phyloP scores from a whole-genome alignment of 1,140 invertebrate genomes.

The Chelonus insularis region DNA sequence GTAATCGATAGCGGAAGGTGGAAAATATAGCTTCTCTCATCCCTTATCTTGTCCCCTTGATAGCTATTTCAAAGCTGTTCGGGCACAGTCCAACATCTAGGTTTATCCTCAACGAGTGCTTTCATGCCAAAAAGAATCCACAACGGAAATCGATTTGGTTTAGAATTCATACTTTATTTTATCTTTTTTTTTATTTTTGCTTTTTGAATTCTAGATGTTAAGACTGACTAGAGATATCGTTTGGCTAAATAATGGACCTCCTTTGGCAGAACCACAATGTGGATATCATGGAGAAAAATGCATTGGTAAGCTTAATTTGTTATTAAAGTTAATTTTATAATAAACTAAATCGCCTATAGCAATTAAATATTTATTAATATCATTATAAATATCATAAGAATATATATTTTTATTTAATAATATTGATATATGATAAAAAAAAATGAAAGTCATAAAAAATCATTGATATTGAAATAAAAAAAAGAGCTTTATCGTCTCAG shows the following conservation, averaged over 20 bases:
- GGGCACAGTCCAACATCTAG: neutral
- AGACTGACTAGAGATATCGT: constrained; percentile 69
- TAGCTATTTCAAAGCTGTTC: neutral
- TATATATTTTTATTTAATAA: neutral
- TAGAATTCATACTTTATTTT: neutral
- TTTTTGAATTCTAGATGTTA: constrained; percentile 65
- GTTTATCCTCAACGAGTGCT: neutral
- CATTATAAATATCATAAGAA: too few species aligned
- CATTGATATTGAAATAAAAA: too few species aligned
- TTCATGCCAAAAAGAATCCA: neutral
- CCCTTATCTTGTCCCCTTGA: neutral
- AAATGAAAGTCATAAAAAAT: neutral
- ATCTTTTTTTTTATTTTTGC: constrained; percentile 19
- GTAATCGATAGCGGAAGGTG: neutral
- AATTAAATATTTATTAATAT: too few species aligned
- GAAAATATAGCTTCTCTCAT: neutral
- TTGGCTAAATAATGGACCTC: constrained; percentile 76
- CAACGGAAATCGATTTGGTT: neutral
- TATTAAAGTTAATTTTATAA: neutral
- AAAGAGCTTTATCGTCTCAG: too few species aligned
- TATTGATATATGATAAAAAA: neutral
- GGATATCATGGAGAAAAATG: constrained; percentile 92
- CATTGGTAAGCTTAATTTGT: constrained; percentile 69
- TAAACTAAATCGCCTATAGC: too few species aligned
- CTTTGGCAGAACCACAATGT: constrained; percentile 90